Percentiles rank a stretch among this genome's conserved stretches.
Conservation (phyloP, 2,113 vertebrate species). For the Gallinago paraguaiae region DNA sequence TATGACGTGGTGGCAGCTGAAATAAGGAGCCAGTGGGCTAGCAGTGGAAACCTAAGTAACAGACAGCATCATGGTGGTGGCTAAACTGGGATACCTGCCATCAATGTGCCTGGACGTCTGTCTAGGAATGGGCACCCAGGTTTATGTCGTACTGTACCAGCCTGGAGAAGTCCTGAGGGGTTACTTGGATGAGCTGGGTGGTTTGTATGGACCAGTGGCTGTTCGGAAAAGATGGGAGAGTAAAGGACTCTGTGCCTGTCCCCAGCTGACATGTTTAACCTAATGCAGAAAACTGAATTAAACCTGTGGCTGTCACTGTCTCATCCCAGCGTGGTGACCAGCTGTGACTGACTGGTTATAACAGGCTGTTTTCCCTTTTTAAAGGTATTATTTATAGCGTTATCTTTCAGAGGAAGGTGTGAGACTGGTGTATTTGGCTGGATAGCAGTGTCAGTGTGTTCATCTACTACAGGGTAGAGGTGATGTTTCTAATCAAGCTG, state of each 20-base stretch:
- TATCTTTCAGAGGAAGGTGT: background rate
- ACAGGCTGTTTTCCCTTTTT: background rate
- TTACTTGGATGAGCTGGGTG: background rate
- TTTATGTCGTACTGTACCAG: background rate
- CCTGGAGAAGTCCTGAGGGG: background rate
- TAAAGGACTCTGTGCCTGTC: background rate
- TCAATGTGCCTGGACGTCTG: background rate
- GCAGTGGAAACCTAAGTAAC: background rate
- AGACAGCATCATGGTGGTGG: background rate
- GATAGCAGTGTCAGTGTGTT: background rate
- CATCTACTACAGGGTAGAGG: background rate
- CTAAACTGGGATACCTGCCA: background rate
- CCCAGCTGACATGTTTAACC: background rate
- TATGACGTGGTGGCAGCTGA: background rate
- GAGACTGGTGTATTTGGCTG: background rate
- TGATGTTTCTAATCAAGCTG: conserved; percentile 7
- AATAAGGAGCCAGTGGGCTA: background rate
- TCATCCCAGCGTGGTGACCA: background rate
- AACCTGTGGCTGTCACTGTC: background rate
- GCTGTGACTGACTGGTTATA: background rate
- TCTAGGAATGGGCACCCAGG: background rate
- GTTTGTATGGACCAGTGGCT: background rate
- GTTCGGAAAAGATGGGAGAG: background rate
- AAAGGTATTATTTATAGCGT: background rate
- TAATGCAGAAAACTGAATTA: background rate